Base-by-base conservation (phyloP, 2,113 vertebrate genomes). In the Aspiorhynchus laticeps region DNA sequence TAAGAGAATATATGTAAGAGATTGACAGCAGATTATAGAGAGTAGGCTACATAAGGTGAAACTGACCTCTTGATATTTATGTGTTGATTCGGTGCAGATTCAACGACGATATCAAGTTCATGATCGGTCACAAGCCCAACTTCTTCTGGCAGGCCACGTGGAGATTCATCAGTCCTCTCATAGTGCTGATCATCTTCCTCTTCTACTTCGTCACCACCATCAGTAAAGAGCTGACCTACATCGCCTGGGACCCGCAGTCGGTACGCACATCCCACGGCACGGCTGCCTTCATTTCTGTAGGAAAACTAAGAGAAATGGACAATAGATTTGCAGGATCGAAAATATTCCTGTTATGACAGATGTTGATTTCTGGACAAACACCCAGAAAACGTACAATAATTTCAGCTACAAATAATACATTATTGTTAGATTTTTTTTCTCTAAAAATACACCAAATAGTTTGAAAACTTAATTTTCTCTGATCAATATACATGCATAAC, bases 81-180 rank as follows among this genome's bases (percentile, higher is more conserved):
- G 46, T 48, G 46, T 48, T 59, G 56, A 2, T 4, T 3, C 3
- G 46, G 12, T 1, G 12, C 94, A 99, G 98, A 93, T 99, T 99
- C 92, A 99, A 98, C 86, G 46, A 92, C 73, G 98, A 99, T 91
- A 96, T 99, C 1, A 90, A 98, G 90, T 99, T 98, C 88, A 99
- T 99, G 98, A 92, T 96, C 2, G 98, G 98, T 79, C 97, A 99
- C 93, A 98, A 97, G 87, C 98, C 98, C 28, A 98, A 98, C 84
- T 92, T 99, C 73, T 99, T 99, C 95, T 99, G 98, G 98, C 98
- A 99, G 89, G 71, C 87, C 67, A 96, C 95, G 0, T 99, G 98
- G 98, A 95, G 98, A 78, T 31, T 96, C n/a, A 0, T 99, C 82
- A 99, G 98, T 83, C 98, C 98, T 0, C 89, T 98, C 81, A 95